Evolutionary conservation across 2,113 vertebrate genomes (phyloP).

Genomic region (Phyllostomus discolor): DNA sequence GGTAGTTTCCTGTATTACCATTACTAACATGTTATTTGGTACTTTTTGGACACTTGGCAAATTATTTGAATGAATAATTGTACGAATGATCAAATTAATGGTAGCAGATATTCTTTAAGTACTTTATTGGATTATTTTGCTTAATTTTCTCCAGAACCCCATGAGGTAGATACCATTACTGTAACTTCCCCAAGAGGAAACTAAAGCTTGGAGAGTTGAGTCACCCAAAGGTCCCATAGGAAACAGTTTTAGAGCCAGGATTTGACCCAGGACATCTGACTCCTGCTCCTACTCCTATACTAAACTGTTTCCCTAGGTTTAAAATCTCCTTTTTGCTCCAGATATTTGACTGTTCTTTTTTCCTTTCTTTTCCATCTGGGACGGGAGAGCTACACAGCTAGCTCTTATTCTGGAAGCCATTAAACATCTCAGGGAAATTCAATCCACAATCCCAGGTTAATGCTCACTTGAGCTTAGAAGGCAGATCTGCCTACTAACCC

Average conservation of each 20-base stretch:
- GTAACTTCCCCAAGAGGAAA: slow-evolving; percentile 12
- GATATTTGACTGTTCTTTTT: background rate
- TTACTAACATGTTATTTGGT: background rate
- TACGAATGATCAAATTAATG: background rate
- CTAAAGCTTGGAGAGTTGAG: slow-evolving; percentile 10
- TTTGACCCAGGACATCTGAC: background rate
- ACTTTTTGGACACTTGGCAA: background rate
- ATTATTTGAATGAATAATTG: slow-evolving; percentile 21
- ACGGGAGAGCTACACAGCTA: background rate
- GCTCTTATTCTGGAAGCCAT: slow-evolving; percentile 4
- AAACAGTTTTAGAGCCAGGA: background rate
- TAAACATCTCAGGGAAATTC: background rate
- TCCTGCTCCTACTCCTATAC: background rate
- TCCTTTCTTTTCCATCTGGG: background rate
- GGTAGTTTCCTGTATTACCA: background rate
- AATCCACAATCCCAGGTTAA: background rate
- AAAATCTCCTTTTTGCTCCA: background rate
- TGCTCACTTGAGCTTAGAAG: slow-evolving; percentile 2
- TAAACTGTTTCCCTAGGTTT: background rate
- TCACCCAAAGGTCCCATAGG: slow-evolving; percentile 10
- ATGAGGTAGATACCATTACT: background rate
- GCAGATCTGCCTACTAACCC: background rate
- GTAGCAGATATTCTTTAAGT: background rate
- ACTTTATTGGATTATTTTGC: slow-evolving; percentile 25
- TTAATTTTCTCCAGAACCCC: slow-evolving; percentile 3